Percentiles rank a stretch among this genome's conserved stretches.
Conservation (phyloP, 2,113 vertebrate species). For the Crotalus tigris region DNA sequence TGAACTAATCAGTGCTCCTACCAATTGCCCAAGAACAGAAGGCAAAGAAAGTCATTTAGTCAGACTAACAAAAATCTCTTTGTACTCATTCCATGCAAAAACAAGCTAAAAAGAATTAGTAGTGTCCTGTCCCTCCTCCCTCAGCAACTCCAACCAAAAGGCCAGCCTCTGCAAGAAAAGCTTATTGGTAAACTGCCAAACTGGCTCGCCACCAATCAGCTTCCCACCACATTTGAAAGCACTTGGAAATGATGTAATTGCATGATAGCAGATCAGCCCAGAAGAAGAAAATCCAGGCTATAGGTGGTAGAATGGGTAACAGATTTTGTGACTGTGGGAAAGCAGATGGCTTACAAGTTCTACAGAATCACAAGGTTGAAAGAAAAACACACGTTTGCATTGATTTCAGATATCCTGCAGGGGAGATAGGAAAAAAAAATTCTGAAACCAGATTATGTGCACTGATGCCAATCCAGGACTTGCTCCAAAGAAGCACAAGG, state of each 20-base stretch:
- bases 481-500: background rate
- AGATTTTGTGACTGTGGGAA: background rate
- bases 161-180: background rate
- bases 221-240: background rate
- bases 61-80: background rate
- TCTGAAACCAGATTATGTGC: background rate
- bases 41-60: background rate
- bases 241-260: background rate
- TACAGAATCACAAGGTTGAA: background rate
- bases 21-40: background rate
- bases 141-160: background rate
- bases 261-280: background rate
- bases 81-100: background rate
- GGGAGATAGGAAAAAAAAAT: background rate
- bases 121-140: background rate
- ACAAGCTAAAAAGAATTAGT: background rate
- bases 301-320: background rate
- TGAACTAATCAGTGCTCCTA: background rate
- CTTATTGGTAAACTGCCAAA: background rate
- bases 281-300: background rate
- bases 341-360: background rate
- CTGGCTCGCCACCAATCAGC: background rate
- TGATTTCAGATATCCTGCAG: background rate
- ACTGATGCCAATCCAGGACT: background rate
- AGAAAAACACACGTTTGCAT: background rate